Conservation (phyloP, 2,888 invertebrate species). For the Caprella mutica region DNA sequence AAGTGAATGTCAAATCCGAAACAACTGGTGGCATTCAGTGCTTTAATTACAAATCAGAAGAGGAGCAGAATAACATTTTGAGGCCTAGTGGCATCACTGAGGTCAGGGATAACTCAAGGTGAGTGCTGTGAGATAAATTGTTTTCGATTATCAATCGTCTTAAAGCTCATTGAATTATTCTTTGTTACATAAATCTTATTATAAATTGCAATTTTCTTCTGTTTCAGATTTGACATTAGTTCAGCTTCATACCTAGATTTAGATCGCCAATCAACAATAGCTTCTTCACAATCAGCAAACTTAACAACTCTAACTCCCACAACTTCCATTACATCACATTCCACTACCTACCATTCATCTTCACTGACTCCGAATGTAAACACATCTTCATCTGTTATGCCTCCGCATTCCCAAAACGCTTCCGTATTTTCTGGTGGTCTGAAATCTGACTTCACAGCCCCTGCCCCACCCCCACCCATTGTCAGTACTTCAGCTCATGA, state of each 20-base stretch:
- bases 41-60: constrained; percentile 29
- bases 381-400: background rate
- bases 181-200: no score
- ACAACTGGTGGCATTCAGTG: constrained; percentile 18
- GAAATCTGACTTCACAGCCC: constrained; percentile 12
- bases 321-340: background rate
- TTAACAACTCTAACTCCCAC: constrained; percentile 14
- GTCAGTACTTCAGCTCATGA: constrained; percentile 11
- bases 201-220: background rate
- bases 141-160: no score
- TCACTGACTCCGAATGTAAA: constrained; percentile 2
- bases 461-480: constrained; percentile 8
- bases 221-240: constrained; percentile 8
- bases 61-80: constrained; percentile 23
- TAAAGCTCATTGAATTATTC: no score
- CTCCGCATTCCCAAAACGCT: constrained; percentile 17
- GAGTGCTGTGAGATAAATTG: no score
- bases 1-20: constrained; percentile 17
- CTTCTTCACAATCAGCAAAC: constrained; percentile 26
- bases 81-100: constrained; percentile 26
- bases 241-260: constrained; percentile 22
- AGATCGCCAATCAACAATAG: constrained; percentile 29
- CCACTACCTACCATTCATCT: background rate
- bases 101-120: constrained; percentile 26
- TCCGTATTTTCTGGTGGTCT: constrained; percentile 21